Evolutionary conservation across 2,113 vertebrate species (phyloP).

Genomic region (Pachycephala philippinensis): DNA sequence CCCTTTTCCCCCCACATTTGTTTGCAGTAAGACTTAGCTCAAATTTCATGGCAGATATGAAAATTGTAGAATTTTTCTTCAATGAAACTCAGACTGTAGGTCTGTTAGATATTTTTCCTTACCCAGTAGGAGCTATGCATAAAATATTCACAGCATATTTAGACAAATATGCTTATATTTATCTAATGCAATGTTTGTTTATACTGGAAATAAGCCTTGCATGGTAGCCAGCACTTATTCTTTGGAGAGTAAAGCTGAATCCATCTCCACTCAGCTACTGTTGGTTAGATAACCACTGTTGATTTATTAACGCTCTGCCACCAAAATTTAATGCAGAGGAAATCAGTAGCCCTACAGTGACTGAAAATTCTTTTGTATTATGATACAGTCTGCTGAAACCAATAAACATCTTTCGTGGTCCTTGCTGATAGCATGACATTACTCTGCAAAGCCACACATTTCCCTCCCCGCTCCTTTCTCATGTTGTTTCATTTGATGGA

Average conservation of each 20-base stretch:
- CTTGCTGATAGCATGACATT: background rate
- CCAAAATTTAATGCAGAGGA: background rate
- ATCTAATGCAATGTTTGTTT: background rate
- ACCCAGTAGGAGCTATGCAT: background rate
- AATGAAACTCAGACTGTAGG: background rate
- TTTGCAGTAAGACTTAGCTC: background rate
- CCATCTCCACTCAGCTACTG: background rate
- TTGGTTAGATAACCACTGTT: background rate
- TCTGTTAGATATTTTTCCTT: background rate
- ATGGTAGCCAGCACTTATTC: background rate
- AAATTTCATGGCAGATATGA: background rate
- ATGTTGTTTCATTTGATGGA: constrained; percentile 52
- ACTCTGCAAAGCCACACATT: background rate
- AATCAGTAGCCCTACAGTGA: background rate
- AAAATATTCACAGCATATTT: background rate
- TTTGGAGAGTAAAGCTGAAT: background rate
- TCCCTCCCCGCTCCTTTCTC: background rate
- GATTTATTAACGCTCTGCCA: background rate
- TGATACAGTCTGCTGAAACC: background rate
- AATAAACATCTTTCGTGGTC: constrained; percentile 4
- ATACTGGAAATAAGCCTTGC: background rate
- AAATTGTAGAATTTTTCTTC: background rate
- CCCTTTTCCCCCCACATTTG: rapidly evolving
- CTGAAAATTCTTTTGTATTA: background rate
- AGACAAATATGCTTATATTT: background rate